Conservation (phyloP, 2,113 vertebrate genomes). For the Pao palembangensis region DNA sequence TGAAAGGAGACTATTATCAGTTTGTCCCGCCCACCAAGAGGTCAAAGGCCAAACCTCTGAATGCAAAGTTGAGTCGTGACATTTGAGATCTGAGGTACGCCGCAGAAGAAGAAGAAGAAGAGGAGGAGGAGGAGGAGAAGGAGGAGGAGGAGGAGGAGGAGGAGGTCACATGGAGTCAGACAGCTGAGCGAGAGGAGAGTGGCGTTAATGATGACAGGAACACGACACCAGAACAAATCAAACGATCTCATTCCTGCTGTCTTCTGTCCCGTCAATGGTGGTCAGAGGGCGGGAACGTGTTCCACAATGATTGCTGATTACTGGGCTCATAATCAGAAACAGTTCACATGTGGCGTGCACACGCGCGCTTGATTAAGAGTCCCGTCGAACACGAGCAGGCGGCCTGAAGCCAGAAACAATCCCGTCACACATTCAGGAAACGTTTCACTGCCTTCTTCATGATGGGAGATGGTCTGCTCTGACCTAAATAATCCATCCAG, state of each 20-base stretch:
- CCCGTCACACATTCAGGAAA: background rate
- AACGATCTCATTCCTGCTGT: background rate
- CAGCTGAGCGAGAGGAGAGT: constrained; percentile 7
- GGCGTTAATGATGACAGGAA: background rate
- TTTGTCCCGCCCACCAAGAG: background rate
- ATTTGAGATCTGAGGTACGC: constrained; percentile 33
- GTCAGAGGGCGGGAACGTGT: background rate
- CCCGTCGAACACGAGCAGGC: background rate
- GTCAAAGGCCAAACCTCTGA: constrained; percentile 34
- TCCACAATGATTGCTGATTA: constrained; percentile 12
- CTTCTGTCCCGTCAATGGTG: background rate
- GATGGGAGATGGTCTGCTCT: constrained; percentile 22
- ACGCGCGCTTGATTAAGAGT: background rate
- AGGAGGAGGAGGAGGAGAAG: constrained; percentile 3
- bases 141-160: constrained; percentile 3
- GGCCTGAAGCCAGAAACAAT: no score
- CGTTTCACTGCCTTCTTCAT: background rate
- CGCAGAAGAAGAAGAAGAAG: constrained; percentile 20
- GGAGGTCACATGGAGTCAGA: background rate
- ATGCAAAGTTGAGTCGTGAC: constrained; percentile 23
- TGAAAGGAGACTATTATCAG: constrained; percentile 12
- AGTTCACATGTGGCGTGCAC: constrained; percentile 2
- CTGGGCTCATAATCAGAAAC: background rate
- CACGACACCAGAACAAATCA: no score
- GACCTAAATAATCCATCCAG: constrained; percentile 12